Evolutionary conservation across 2,113 vertebrate genomes (phyloP).

Genomic region (Tapirus terrestris): DNA sequence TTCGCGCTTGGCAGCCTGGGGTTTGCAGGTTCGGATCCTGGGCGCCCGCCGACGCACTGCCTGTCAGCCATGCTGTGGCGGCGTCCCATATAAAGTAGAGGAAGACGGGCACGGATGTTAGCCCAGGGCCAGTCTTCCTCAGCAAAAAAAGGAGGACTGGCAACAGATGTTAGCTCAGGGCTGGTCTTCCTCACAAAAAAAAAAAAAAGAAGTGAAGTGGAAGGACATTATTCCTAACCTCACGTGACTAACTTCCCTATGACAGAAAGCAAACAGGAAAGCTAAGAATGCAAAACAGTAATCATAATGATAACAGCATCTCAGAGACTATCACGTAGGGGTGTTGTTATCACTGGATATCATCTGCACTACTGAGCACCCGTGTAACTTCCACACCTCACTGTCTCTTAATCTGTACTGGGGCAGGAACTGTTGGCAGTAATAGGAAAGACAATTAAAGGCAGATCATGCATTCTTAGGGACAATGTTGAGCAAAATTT

Average conservation of each 20-base stretch:
- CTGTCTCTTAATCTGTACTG: neutral
- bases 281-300: conserved; percentile 58
- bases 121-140: no score
- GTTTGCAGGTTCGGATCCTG: no score
- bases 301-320: conserved; percentile 26
- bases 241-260: conserved; percentile 50
- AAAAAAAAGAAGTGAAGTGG: neutral
- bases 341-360: neutral
- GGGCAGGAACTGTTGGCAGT: neutral
- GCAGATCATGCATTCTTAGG: neutral
- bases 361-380: neutral
- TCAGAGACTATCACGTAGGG: neutral
- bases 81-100: no score
- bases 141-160: no score
- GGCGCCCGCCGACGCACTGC: no score
- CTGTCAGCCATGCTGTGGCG: no score
- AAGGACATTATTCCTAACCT: conserved; percentile 25
- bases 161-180: no score
- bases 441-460: neutral
- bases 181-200: no score
- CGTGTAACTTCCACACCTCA: neutral
- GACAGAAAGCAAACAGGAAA: conserved; percentile 67
- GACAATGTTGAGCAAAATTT: neutral
- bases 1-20: no score
- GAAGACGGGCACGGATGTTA: no score